These are phyloP conservation scores for Erpetoichthys calabaricus DNA, from an alignment of 2,797 vertebrate species.

Conservation along the genomic window DNA sequence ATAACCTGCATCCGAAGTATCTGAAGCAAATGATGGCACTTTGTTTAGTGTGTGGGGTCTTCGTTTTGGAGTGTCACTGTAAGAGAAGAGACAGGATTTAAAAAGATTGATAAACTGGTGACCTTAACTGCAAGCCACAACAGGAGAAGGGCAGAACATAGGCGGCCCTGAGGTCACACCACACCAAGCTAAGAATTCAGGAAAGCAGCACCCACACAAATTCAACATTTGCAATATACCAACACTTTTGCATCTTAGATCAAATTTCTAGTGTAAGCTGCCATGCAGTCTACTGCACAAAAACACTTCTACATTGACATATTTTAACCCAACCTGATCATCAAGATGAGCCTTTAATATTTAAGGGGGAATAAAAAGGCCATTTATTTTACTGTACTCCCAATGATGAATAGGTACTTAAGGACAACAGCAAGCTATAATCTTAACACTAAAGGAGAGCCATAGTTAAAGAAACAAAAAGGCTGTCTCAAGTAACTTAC, in stretches of 20 bases:
- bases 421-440: no score
- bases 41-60: conserved; percentile 42
- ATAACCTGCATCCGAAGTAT: conserved; percentile 74
- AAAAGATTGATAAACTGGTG: not conserved
- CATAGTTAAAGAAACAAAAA: no score
- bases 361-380: no score
- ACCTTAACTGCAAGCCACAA: not conserved
- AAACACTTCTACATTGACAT: not conserved
- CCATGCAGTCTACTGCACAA: not conserved
- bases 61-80: conserved; percentile 62
- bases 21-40: conserved; percentile 65
- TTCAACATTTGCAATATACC: not conserved
- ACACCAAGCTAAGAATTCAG: not conserved
- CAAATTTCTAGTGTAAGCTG: not conserved
- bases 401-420: no score
- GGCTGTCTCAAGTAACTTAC: no score
- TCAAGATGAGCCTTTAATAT: no score
- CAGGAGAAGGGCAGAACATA: not conserved
- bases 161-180: no score
- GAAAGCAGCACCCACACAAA: not conserved
- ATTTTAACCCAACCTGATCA: not conserved
- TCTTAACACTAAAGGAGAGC: no score
- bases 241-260: not conserved
- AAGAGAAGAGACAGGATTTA: conserved; percentile 25
- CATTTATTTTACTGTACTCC: no score